Percentiles rank a stretch among this genome's conserved stretches.
These are phyloP conservation scores for Tetrapedia diversipes DNA, from an alignment of 2,888 invertebrate species.

Conservation along the genomic window DNA sequence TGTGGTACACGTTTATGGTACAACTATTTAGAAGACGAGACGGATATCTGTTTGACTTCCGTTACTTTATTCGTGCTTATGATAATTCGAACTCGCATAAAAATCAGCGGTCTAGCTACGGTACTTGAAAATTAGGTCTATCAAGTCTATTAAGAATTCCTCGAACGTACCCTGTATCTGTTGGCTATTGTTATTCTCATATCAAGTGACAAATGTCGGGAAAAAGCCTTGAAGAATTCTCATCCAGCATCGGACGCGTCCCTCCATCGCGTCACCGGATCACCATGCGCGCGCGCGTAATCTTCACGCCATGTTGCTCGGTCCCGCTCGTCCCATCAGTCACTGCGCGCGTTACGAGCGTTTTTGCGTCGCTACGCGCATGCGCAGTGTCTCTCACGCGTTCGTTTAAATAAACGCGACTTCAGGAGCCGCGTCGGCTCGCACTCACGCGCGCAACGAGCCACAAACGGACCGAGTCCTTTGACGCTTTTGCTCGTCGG, in stretches of 20 bases:
- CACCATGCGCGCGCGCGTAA: conserved; percentile 23
- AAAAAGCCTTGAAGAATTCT: background rate
- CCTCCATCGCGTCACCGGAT: conserved; percentile 11
- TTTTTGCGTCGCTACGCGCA: background rate
- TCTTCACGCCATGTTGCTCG: conserved; percentile 22
- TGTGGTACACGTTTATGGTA: no score
- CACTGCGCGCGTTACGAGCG: background rate
- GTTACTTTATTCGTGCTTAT: no score
- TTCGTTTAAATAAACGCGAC: conserved; percentile 37
- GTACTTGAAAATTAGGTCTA: no score
- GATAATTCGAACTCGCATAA: no score
- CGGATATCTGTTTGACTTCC: no score
- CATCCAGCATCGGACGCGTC: background rate
- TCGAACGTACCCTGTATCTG: no score
- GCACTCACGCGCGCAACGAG: background rate
- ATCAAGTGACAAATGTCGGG: no score
- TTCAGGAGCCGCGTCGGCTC: background rate
- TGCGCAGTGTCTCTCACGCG: background rate
- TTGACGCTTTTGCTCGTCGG: conserved; percentile 17
- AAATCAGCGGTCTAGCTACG: no score
- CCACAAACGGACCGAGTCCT: conserved; percentile 1
- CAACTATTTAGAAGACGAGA: no score
- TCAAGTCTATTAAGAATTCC: no score
- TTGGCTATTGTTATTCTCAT: no score
- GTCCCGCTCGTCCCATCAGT: background rate